Base-by-base conservation (phyloP, 92 coral and sea anemone genomes). In the Pocillopora meandrina region DNA sequence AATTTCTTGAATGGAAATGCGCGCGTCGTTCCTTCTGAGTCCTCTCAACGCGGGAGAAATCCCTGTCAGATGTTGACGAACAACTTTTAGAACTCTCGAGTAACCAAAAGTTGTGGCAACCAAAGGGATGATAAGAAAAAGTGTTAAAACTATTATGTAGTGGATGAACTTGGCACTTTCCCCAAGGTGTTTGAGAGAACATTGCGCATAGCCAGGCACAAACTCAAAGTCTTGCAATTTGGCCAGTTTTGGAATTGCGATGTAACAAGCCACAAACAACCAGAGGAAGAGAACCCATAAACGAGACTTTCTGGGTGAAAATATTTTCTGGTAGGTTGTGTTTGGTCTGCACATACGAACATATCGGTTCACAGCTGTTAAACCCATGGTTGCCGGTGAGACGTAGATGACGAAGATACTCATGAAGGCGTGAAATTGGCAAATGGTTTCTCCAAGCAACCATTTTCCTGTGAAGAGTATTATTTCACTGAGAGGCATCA, bases 161-260 rank as follows among this genome's bases (percentile, higher is more conserved):
- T 84, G 88, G 66, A 68, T 18, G 1, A 84, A 3, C 62, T 84
- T 84, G 0, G 71, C 88, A 15, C 7, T 33, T 57, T 84, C 70
- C 20, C 65, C 21, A 13, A 66, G 82, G 47, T 84, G 88, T n/a
- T 66, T 75, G 23, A 84, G 76, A 5, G 82, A 75, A 23, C 88
- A 84, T 42, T 76, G 88, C 18, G 88, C 88, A 21, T 84, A 84
- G 11, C 88, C 88, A 2, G 88, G 77, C 0, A 84, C 88, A 70
- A 84, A 84, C 73, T 84, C 88, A 36, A 84, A 84, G 3, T 33
- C 71, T 57, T 84, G 88, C 34, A 42, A 18, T 36, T 69, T 65
- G 20, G 69, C 52, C 8, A 68, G 75, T 19, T 71, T 72, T 9
- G 83, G 83, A 69, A 84, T 20, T 36, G 61, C 82, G 35, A 76